Evolutionary conservation across 2,113 vertebrate species (phyloP), one percentile per base, ranked within the genome.

Genomic region (Solea senegalensis): DNA sequence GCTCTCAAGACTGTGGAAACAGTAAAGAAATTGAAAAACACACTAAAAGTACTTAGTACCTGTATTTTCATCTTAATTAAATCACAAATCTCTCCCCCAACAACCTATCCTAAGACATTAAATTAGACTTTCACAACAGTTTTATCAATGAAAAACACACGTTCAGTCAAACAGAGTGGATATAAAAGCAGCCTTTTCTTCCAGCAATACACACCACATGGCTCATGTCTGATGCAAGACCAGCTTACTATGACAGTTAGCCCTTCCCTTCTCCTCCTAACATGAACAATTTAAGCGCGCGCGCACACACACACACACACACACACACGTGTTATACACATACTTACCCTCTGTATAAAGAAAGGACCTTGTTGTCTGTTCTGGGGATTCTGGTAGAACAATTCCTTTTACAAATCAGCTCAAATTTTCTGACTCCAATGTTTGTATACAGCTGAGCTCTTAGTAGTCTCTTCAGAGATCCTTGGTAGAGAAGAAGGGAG

Each of bases 161-260:
- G 9, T 46, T 2, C n/a, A 41, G 28, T 68, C 27, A 39, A 77
- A 58, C 39, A 26, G 1, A 76, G 58, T 7, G 55, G 2, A 48
- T 26, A 39, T 45, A 5, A 41, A 9, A 41, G 39, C 55, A 16
- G 12, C 34, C 27, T 60, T 50, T 59, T 16, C 76, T 40, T 67
- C 3, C 27, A 27, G 43, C 54, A 26, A 46, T 52, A 15, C 9
- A 6, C 2, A 74, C 49, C 89, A 85, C 87, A 86, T 90, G 91
- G 81, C 64, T 72, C 59, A 77, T 88, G 86, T 89, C 92, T 94
- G 93, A 94, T 66, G 92, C 93, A 94, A 94, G 76, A 93, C 67
- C 77, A 52, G 55, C 66, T 69, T 63, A 61, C 60, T 75, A 90
- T 92, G 91, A 86, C 85, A 85, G 80, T 74, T 79, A 70, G 76